Percentiles rank a stretch among this genome's conserved stretches.
These are phyloP conservation scores for Cepaea nemoralis DNA, from an alignment of 1,140 invertebrate genomes.

Conservation along the genomic window DNA sequence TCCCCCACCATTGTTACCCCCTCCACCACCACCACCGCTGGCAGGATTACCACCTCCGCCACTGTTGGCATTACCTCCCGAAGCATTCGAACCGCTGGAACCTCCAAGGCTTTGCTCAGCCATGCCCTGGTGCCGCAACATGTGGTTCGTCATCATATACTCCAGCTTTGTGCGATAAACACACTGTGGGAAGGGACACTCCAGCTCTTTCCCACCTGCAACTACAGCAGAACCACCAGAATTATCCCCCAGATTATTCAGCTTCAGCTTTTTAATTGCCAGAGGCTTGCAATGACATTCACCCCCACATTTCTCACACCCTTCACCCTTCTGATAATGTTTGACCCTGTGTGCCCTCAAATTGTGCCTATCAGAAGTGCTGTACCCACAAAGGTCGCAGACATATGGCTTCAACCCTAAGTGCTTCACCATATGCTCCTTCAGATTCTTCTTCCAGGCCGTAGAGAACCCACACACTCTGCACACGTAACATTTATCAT, in stretches of 20 bases:
- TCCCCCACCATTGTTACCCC: constrained; percentile 1
- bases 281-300: constrained; percentile 38
- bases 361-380: constrained; percentile 47
- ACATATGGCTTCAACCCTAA: constrained; percentile 55
- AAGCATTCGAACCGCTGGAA: not conserved
- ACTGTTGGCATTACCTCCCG: not conserved
- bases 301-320: constrained; percentile 42
- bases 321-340: constrained; percentile 46
- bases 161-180: constrained; percentile 40
- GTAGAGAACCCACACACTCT: constrained; percentile 47
- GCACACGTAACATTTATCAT: constrained; percentile 48
- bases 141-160: constrained; percentile 44
- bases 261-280: constrained; percentile 40
- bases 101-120: not conserved
- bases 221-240: not conserved
- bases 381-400: constrained; percentile 55
- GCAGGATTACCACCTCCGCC: not conserved
- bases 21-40: constrained; percentile 19
- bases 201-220: constrained; percentile 27
- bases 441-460: constrained; percentile 53
- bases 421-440: constrained; percentile 58
- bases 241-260: constrained; percentile 13
- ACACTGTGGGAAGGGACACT: constrained; percentile 40
- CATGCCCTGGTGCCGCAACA: constrained; percentile 40
- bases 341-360: constrained; percentile 44